Base-by-base conservation (phyloP, 2,888 invertebrate genomes). In the Mechanitis mazaeus region DNA sequence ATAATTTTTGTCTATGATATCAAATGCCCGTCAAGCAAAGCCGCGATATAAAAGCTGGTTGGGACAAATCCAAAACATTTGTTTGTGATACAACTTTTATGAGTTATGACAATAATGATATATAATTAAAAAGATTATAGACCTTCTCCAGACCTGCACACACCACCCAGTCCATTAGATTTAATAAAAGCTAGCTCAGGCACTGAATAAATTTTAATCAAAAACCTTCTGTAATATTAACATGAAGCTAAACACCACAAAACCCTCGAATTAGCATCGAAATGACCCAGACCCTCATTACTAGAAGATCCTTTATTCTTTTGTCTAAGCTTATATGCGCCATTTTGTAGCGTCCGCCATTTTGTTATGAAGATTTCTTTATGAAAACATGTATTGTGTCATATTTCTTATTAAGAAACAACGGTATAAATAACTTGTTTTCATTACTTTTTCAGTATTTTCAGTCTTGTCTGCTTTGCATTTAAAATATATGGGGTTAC, bases 211-310 rank as follows among this genome's bases (percentile, higher is more conserved):
- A 84, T 81, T 85, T 85, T 85, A 85, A 86, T 85, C 85, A 87
- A 85, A 85, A 83, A 82, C 87, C 84, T 83, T 79, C 71, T 78
- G 75, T 73, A 74, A 65, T 79, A 87, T 87, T 86, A 83, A 77
- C 87, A 84, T 84, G 85, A 82, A 75, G 81, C 79, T 79, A 79
- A 85, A 85, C 79, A 81, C 82, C 80, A 78, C 77, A 77, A 20
- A 78, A 81, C 83, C 85, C 86, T 85, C 77, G 77, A 87, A 87
- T 88, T 87, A 86, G 82, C 88, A 87, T 87, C 69, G 84, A 83
- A 87, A 87, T 83, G 86, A 84, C 85, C 85, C 77, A 74, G 75
- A 78, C 84, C 83, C 77, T 82, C 84, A 82, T 87, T 86, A 84
- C 76, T 76, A 56, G 74, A 75, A 74, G 77, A 75, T 72, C 80